A percentile compares a stretch with the other conserved stretches of the same genome.
These are phyloP conservation scores for Melanargia galathea DNA, from an alignment of 2,888 invertebrate genomes.

Conservation along the genomic window DNA sequence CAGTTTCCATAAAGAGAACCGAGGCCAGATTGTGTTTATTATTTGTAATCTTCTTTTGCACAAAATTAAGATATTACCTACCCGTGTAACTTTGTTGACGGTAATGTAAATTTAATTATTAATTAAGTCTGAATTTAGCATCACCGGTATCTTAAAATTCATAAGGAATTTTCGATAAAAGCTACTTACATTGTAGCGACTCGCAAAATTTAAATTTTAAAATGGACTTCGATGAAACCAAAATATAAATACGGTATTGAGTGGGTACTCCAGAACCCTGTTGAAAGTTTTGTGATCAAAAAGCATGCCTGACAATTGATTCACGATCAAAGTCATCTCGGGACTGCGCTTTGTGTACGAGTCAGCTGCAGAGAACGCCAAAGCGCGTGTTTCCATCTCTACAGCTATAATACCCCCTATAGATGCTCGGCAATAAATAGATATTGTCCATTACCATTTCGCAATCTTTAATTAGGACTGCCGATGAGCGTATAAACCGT, in stretches of 20 bases:
- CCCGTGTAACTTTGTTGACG: neutral
- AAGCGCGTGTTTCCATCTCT: slow-evolving; percentile 11
- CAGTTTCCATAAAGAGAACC: neutral
- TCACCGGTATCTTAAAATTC: slow-evolving; percentile 5
- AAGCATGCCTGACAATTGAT: slow-evolving; percentile 43
- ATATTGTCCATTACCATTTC: slow-evolving; percentile 20
- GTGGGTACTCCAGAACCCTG: slow-evolving; percentile 38
- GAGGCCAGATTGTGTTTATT: slow-evolving; percentile 10
- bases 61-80: slow-evolving; percentile 13
- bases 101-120: neutral
- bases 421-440: slow-evolving; percentile 20
- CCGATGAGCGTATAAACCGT: neutral
- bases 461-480: slow-evolving; percentile 16
- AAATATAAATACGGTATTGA: slow-evolving; percentile 31
- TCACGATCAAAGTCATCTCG: slow-evolving; percentile 43
- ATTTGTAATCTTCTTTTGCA: neutral
- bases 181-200: slow-evolving; percentile 9
- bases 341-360: slow-evolving; percentile 35
- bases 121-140: slow-evolving; percentile 1
- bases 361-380: slow-evolving; percentile 22
- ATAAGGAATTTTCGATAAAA: slow-evolving; percentile 16
- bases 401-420: slow-evolving; percentile 3
- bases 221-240: slow-evolving; percentile 27
- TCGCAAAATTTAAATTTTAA: slow-evolving; percentile 19
- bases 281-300: slow-evolving; percentile 48